Conservation (phyloP, 1,140 invertebrate species). For the Drosophila orena region DNA sequence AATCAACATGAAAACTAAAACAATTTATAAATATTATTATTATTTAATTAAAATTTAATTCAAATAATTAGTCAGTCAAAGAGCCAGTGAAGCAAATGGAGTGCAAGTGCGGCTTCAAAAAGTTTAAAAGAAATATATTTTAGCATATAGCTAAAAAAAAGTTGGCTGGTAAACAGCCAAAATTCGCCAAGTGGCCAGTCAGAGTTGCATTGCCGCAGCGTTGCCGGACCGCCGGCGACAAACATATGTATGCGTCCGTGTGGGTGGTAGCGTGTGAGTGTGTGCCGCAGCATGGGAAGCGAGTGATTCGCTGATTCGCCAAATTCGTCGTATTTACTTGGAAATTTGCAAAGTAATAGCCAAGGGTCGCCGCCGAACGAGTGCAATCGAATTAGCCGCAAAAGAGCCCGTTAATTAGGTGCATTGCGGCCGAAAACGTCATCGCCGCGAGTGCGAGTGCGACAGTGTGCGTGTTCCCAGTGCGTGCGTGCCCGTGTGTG, state of each 20-base stretch:
- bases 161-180: neutral
- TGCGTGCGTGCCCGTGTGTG: slow-evolving; percentile 27
- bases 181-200: slow-evolving; percentile 10
- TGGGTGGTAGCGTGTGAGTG: slow-evolving; percentile 54
- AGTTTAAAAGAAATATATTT: neutral
- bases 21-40: no score
- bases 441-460: slow-evolving; percentile 47
- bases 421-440: slow-evolving; percentile 38
- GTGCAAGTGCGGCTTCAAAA: no score
- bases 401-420: slow-evolving; percentile 53
- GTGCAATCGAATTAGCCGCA: slow-evolving; percentile 39
- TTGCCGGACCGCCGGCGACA: slow-evolving; percentile 38
- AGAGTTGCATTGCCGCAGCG: slow-evolving; percentile 56
- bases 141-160: neutral
- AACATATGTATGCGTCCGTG: slow-evolving; percentile 37
- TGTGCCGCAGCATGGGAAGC: slow-evolving; percentile 77
- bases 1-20: no score
- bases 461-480: slow-evolving; percentile 37
- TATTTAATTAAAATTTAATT: no score
- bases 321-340: slow-evolving; percentile 65
- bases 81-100: no score
- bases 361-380: slow-evolving; percentile 14
- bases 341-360: slow-evolving; percentile 35
- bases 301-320: slow-evolving; percentile 68
- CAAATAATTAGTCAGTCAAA: no score